Evolutionary conservation across 2,113 vertebrate genomes (phyloP).

Genomic region (Cyprinodon variegatus): DNA sequence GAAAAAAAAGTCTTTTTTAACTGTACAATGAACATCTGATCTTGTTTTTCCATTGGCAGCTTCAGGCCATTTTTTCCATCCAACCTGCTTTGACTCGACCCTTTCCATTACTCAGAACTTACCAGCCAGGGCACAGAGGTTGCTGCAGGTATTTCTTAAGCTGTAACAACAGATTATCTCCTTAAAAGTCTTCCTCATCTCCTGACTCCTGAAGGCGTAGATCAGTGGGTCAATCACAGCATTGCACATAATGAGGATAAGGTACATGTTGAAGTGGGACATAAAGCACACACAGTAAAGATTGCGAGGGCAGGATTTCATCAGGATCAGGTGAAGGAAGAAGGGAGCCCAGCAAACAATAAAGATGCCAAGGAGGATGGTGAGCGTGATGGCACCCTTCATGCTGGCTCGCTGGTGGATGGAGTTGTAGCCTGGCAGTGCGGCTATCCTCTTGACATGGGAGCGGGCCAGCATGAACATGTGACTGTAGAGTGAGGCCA

Average conservation of each 20-base stretch:
- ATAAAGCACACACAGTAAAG: slow-evolving; percentile 96
- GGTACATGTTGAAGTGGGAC: slow-evolving; percentile 98
- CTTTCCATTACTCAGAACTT: slow-evolving; percentile 76
- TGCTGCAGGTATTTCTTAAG: slow-evolving; percentile 76
- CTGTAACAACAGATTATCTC: slow-evolving; percentile 90
- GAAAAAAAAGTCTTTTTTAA: background rate
- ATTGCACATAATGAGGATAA: slow-evolving; percentile 97
- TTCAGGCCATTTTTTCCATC: background rate
- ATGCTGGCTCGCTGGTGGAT: slow-evolving; percentile 87
- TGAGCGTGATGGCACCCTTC: slow-evolving; percentile 91
- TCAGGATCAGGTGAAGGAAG: slow-evolving; percentile 94
- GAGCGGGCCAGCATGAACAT: slow-evolving; percentile 95
- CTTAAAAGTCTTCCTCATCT: slow-evolving; percentile 96
- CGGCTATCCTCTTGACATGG: slow-evolving; percentile 89
- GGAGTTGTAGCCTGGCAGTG: slow-evolving; percentile 84
- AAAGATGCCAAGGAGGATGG: slow-evolving; percentile 93
- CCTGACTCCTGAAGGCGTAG: slow-evolving; percentile 93
- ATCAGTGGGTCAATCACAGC: slow-evolving; percentile 94
- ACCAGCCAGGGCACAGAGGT: slow-evolving; percentile 74
- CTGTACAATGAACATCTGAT: background rate
- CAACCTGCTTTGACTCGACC: background rate
- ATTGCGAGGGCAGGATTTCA: slow-evolving; percentile 94
- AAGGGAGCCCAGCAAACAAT: slow-evolving; percentile 95
- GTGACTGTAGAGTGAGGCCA: slow-evolving; percentile 94
- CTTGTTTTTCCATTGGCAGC: background rate